Percentiles rank a stretch among this genome's conserved stretches.
phyloP scores from a whole-genome alignment of 1,140 invertebrate species.

The Colletes latitarsis region DNA sequence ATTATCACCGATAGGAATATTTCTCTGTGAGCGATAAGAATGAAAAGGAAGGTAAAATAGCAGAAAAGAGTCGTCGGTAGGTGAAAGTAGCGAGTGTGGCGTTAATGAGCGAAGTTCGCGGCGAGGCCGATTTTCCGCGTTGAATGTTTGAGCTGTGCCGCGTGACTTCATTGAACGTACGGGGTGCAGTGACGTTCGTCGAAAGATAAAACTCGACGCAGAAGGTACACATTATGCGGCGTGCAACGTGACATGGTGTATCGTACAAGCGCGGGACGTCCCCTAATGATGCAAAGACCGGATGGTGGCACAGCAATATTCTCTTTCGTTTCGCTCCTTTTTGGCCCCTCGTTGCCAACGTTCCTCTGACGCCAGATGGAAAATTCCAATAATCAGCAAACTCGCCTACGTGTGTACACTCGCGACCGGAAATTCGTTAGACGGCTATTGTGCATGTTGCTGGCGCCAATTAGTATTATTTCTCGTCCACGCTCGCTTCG shows the following conservation, averaged over 20 bases:
- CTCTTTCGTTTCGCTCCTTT: conserved; percentile 28
- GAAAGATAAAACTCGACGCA: conserved; percentile 37
- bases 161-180: conserved; percentile 41
- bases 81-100: conserved; percentile 4
- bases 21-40: no score
- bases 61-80: not conserved
- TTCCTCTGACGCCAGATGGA: conserved; percentile 5
- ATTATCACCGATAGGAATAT: no score
- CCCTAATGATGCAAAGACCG: conserved; percentile 40
- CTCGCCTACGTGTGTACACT: conserved; percentile 24
- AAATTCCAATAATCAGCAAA: conserved; percentile 52
- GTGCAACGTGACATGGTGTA: conserved; percentile 28
- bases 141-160: conserved; percentile 3
- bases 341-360: not conserved
- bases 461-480: conserved; percentile 39
- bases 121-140: conserved; percentile 26
- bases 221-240: conserved; percentile 24
- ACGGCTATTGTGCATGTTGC: conserved; percentile 19
- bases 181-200: not conserved
- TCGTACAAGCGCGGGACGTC: conserved; percentile 19
- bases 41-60: not conserved
- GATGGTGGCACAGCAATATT: conserved; percentile 24
- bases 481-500: no score
- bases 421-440: conserved; percentile 44
- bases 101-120: conserved; percentile 36